A percentile compares a stretch with the other conserved stretches of the same genome.
phyloP scores from a whole-genome alignment of 2,797 vertebrate species.

The Neosilurus hyrtlii region DNA sequence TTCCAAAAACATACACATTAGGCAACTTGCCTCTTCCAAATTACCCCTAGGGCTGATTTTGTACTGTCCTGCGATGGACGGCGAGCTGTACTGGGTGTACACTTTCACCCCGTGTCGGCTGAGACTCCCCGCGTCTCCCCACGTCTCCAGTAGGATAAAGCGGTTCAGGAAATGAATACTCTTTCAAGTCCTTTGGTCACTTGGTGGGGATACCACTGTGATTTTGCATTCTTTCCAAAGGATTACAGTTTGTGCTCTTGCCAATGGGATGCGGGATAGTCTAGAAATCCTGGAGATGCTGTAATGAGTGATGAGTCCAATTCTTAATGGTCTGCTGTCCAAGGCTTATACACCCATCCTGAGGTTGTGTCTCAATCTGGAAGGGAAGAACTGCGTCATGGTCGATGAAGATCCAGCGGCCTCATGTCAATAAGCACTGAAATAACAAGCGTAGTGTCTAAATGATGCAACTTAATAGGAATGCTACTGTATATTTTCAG shows the following conservation, averaged over 20 bases:
- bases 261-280: background rate
- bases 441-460: background rate
- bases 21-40: too few relatives aligned
- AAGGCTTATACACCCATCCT: background rate
- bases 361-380: background rate
- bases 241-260: background rate
- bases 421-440: background rate
- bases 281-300: too few relatives aligned
- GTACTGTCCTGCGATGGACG: too few relatives aligned
- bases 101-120: too few relatives aligned
- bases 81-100: too few relatives aligned
- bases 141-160: too few relatives aligned
- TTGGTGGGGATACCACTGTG: background rate
- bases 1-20: too few relatives aligned
- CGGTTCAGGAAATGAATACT: too few relatives aligned
- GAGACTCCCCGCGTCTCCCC: too few relatives aligned
- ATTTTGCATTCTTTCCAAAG: background rate
- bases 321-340: slow-evolving; percentile 8
- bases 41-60: too few relatives aligned
- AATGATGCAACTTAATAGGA: background rate
- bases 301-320: background rate
- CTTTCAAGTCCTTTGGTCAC: background rate
- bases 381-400: background rate
- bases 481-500: background rate
- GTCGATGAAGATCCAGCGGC: background rate